Evolutionary conservation across 2,888 invertebrate species (phyloP), one percentile per base, ranked within the genome.

Genomic region (Argyra leucocephala): DNA sequence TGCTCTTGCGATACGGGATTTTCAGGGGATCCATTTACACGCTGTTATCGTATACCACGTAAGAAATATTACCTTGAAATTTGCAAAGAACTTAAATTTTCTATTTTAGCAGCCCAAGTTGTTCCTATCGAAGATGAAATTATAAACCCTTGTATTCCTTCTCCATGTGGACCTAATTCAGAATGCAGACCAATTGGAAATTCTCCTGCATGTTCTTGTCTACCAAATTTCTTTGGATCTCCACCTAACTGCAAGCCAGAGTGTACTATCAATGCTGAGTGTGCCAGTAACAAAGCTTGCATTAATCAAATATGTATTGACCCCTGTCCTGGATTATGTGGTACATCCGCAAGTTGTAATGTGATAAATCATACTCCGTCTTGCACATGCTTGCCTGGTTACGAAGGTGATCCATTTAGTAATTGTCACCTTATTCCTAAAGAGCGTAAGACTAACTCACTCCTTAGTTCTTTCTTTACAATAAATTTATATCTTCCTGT

Each of bases 321-420:
- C 76, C 91, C 91, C 21, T 92, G 91, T 73, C 83, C 85, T 7
- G 90, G 90, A 61, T 85, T 89, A 31, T 89, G 93, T 73, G 93
- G 92, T 18, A 73, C 84, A 22, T 83, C 84, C 70, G 88, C 93
- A 2, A 79, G 85, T 61, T 93, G 93, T 73, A 83, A 84, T 73
- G 89, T 90, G 9, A 82, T 89, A 21, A 89, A 89, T 75, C 88
- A 92, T 76, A 84, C 85, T 62, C 90, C 92, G 1, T 83, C 87
- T 66, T 91, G 91, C 75, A 82, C 83, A 73, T 81, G 76, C 71
- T 74, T 71, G 73, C 78, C 69, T 5, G 76, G 77, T 57, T 78
- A 76, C 62, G 83, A 83, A 5, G 87, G 87, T 22, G 84, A 87
- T 80, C 85, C 87, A 23, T 87, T 86, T 71, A 82, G 79, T 4